phyloP scores from a whole-genome alignment of 2,113 vertebrate genomes.

The Lepisosteus oculatus region DNA sequence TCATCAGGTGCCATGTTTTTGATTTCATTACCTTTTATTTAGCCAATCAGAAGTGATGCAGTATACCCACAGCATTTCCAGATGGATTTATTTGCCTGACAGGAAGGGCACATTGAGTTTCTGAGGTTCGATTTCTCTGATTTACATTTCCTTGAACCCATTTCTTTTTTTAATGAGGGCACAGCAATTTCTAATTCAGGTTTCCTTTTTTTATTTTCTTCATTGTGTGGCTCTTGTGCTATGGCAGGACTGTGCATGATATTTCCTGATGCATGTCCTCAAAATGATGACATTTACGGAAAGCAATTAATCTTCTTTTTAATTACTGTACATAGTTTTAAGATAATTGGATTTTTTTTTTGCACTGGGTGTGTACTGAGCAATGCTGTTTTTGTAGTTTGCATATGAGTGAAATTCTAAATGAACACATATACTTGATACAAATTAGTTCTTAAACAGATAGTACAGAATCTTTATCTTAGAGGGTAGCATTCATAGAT shows the following conservation, averaged over 20 bases:
- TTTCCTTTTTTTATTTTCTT: background rate
- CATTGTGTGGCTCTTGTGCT: background rate
- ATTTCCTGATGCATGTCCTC: constrained; percentile 8
- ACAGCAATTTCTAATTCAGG: background rate
- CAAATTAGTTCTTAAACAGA: background rate
- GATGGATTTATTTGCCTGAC: background rate
- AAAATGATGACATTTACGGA: background rate
- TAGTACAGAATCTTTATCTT: no score
- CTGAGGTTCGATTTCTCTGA: constrained; percentile 1
- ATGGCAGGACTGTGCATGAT: background rate
- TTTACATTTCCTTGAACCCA: constrained; percentile 7
- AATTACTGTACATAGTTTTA: background rate
- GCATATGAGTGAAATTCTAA: background rate
- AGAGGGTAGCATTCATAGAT: no score
- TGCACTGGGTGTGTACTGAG: background rate
- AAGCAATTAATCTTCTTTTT: constrained; percentile 4
- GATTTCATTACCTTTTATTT: constrained; percentile 9
- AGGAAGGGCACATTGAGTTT: constrained; percentile 7
- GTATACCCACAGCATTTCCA: background rate
- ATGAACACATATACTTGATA: background rate
- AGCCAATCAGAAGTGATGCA: constrained; percentile 1
- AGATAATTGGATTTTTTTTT: constrained; percentile 5
- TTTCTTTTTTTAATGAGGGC: background rate
- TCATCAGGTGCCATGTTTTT: background rate
- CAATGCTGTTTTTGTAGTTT: background rate